Conservation (phyloP, 2,797 vertebrate species). For the Tympanoctomys barrerae region DNA sequence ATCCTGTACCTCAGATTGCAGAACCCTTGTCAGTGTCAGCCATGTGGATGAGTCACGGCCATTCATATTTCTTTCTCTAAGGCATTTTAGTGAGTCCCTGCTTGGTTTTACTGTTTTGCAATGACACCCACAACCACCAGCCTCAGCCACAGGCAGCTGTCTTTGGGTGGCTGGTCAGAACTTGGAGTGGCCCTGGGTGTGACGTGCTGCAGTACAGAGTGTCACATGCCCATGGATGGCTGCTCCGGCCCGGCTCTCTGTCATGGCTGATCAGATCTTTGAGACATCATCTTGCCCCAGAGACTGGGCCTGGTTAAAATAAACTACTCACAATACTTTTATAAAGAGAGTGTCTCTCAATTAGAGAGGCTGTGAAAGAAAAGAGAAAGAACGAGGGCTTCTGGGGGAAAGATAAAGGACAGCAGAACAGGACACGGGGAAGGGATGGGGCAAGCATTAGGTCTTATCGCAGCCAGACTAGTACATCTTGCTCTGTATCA, state of each 20-base stretch:
- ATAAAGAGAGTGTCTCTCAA: slow-evolving; percentile 31
- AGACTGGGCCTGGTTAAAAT: slow-evolving; percentile 51
- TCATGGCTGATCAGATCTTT: slow-evolving; percentile 67
- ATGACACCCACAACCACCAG: not conserved
- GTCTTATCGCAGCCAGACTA: slow-evolving; percentile 45
- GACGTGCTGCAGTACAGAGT: not conserved
- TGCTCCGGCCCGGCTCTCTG: slow-evolving; percentile 45
- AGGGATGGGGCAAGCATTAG: not conserved
- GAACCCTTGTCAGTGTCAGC: too few species aligned
- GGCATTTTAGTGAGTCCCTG: not conserved
- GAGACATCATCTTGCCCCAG: slow-evolving; percentile 56
- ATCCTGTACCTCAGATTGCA: too few species aligned
- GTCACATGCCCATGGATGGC: not conserved
- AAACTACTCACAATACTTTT: not conserved
- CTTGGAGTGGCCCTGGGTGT: not conserved
- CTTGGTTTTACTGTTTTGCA: not conserved
- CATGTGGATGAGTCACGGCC: too few species aligned
- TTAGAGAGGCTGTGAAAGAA: slow-evolving; percentile 40
- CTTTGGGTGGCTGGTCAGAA: not conserved
- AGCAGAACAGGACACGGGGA: slow-evolving; percentile 70
- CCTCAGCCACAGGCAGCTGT: not conserved
- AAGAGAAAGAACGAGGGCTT: not conserved
- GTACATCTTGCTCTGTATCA: not conserved
- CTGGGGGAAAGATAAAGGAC: slow-evolving; percentile 37
- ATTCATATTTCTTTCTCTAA: not conserved